Conservation (phyloP, 2,888 invertebrate genomes). For the Synanthedon andrenaeformis region DNA sequence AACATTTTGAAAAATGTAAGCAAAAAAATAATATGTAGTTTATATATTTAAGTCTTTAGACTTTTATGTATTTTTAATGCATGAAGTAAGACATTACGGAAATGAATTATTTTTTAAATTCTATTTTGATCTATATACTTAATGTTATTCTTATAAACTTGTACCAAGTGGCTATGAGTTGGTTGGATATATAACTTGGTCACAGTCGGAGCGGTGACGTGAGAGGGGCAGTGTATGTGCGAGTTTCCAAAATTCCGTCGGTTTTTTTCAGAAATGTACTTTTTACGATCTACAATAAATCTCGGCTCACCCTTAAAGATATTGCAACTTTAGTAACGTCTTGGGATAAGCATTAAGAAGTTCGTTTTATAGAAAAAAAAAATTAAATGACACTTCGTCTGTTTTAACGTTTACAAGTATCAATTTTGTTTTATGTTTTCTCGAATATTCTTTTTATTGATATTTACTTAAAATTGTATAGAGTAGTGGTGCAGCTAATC, state of each 20-base stretch:
- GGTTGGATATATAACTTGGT: constrained; percentile 25
- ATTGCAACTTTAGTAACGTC: constrained; percentile 4
- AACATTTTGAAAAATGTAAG: no score
- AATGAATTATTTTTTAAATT: no score
- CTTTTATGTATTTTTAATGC: no score
- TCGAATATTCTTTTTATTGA: no score
- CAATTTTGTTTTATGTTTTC: no score
- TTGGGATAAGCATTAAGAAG: constrained; percentile 32
- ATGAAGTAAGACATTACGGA: no score
- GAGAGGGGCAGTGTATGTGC: constrained; percentile 21
- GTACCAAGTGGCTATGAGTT: constrained; percentile 6
- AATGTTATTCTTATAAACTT: constrained; percentile 5
- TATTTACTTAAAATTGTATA: no score
- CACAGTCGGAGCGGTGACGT: constrained; percentile 32
- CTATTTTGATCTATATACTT: no score
- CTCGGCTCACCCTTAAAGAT: constrained; percentile 37
- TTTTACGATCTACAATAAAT: constrained; percentile 53
- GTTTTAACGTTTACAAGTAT: neutral
- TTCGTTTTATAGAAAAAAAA: constrained; percentile 41
- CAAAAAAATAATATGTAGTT: no score
- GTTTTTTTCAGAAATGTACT: constrained; percentile 38
- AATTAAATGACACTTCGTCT: constrained; percentile 29
- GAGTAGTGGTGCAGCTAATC: no score
- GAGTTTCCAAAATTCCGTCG: constrained; percentile 28
- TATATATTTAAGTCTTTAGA: no score